Conservation (phyloP, 1,140 invertebrate genomes). For the Nixonia krombeini region DNA sequence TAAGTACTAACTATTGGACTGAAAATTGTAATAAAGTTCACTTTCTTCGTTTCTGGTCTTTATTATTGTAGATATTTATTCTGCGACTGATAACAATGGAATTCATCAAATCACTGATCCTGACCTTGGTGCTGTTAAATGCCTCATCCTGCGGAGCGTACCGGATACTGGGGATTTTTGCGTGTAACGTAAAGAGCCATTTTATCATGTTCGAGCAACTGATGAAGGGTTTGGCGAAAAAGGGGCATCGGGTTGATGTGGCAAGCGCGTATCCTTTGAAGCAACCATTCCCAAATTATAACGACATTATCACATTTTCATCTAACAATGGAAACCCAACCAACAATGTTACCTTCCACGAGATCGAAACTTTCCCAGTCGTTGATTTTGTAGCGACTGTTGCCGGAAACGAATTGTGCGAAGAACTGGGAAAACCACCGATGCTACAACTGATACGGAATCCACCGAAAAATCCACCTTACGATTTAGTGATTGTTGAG, state of each 20-base stretch:
- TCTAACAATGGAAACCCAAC: background rate
- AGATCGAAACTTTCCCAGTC: conserved; percentile 2
- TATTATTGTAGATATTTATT: too few relatives aligned
- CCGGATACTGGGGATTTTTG: conserved; percentile 66
- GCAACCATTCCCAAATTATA: conserved; percentile 69
- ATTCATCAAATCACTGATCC: background rate
- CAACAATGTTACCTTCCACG: conserved; percentile 46
- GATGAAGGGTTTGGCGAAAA: conserved; percentile 71
- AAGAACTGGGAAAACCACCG: conserved; percentile 25
- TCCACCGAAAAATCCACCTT: conserved; percentile 38
- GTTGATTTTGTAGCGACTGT: conserved; percentile 21
- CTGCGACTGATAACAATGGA: background rate
- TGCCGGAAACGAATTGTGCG: conserved; percentile 29
- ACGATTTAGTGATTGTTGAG: conserved; percentile 42
- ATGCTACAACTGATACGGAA: conserved; percentile 28
- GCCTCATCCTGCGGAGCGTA: conserved; percentile 32
- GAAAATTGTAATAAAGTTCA: too few relatives aligned
- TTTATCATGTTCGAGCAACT: conserved; percentile 72
- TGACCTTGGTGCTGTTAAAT: background rate
- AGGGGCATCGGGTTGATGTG: conserved; percentile 75
- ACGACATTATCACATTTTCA: conserved; percentile 62
- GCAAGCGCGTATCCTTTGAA: conserved; percentile 71
- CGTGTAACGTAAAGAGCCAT: conserved; percentile 73
- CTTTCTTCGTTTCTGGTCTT: too few relatives aligned
- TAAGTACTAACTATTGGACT: too few relatives aligned